These are phyloP conservation scores for Lissocephala sabroskyi DNA, from an alignment of 2,888 invertebrate genomes.

Conservation along the genomic window DNA sequence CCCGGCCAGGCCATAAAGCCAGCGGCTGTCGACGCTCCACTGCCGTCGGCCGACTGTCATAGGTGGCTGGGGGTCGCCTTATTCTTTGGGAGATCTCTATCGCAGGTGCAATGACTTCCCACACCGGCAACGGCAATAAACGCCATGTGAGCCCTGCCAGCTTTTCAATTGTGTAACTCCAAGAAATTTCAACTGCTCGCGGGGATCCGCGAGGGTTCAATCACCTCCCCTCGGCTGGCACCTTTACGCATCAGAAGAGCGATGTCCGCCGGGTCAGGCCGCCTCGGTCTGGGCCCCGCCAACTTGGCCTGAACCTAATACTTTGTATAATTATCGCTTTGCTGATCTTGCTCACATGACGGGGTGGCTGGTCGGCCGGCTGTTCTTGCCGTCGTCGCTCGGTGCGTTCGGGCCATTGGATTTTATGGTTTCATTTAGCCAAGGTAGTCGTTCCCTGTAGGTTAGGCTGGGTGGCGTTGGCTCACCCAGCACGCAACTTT, in stretches of 20 bases:
- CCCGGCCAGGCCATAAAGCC: slow-evolving; percentile 3
- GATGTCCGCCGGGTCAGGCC: slow-evolving; percentile 3
- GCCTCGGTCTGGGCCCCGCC: slow-evolving; percentile 36
- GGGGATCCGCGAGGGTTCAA: slow-evolving; percentile 37
- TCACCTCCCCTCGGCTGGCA: slow-evolving; percentile 49
- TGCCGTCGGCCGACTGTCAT: slow-evolving; percentile 15
- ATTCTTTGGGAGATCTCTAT: slow-evolving; percentile 38
- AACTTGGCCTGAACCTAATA: slow-evolving; percentile 45
- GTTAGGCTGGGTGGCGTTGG: slow-evolving; percentile 21
- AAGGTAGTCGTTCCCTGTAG: not conserved
- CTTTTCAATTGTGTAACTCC: slow-evolving; percentile 46
- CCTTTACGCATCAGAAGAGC: slow-evolving; percentile 58
- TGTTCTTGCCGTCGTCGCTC: slow-evolving; percentile 5
- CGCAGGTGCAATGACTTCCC: slow-evolving; percentile 46
- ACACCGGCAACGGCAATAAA: slow-evolving; percentile 8
- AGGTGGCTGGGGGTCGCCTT: slow-evolving; percentile 18
- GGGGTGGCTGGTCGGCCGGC: slow-evolving; percentile 17
- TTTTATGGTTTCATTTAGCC: slow-evolving; percentile 28
- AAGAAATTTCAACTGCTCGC: slow-evolving; percentile 12
- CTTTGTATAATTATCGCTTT: slow-evolving; percentile 61
- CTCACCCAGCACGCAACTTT: slow-evolving; percentile 48
- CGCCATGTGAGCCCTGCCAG: slow-evolving; percentile 9
- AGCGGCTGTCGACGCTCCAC: no score
- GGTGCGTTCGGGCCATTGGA: slow-evolving; percentile 41
- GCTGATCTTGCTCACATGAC: slow-evolving; percentile 45